Conservation (phyloP, 2,888 invertebrate species). For the Carcina quercana region DNA sequence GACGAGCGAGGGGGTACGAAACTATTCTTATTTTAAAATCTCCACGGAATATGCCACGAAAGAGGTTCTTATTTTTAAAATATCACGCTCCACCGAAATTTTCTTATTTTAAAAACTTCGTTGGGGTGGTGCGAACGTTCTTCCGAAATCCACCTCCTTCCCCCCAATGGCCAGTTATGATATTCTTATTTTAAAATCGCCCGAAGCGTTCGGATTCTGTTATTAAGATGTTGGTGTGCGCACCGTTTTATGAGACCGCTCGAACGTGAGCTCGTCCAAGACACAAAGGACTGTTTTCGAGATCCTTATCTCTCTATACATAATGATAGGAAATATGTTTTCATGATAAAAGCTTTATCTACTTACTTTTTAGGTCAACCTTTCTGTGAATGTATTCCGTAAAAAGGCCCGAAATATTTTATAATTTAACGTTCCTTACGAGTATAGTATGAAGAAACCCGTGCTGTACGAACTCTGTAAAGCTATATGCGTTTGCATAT, state of each 20-base stretch:
- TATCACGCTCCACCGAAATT: conserved; percentile 74
- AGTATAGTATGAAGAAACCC: too few relatives aligned
- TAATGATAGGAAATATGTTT: too few relatives aligned
- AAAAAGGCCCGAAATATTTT: too few relatives aligned
- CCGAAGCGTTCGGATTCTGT: conserved; percentile 68
- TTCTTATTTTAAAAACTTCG: conserved; percentile 69
- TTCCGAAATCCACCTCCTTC: conserved; percentile 55
- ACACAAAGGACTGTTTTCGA: conserved; percentile 30
- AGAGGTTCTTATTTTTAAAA: conserved; percentile 73
- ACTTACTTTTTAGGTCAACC: too few relatives aligned
- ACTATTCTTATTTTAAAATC: conserved; percentile 74
- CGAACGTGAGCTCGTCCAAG: conserved; percentile 36
- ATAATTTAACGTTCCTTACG: too few relatives aligned
- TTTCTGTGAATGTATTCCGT: too few relatives aligned
- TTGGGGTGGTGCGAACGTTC: conserved; percentile 62
- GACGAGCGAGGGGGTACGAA: conserved; percentile 66
- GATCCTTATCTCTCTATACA: conserved; percentile 3
- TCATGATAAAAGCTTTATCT: too few relatives aligned
- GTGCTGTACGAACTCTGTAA: too few relatives aligned
- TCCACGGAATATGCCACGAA: conserved; percentile 73
- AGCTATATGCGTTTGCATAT: too few relatives aligned
- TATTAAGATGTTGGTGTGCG: conserved; percentile 69
- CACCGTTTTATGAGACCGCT: conserved; percentile 45
- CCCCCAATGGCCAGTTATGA: conserved; percentile 66
- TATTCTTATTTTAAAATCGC: conserved; percentile 72